Conservation (phyloP, 2,797 vertebrate species). For the Labeo calbasu region DNA sequence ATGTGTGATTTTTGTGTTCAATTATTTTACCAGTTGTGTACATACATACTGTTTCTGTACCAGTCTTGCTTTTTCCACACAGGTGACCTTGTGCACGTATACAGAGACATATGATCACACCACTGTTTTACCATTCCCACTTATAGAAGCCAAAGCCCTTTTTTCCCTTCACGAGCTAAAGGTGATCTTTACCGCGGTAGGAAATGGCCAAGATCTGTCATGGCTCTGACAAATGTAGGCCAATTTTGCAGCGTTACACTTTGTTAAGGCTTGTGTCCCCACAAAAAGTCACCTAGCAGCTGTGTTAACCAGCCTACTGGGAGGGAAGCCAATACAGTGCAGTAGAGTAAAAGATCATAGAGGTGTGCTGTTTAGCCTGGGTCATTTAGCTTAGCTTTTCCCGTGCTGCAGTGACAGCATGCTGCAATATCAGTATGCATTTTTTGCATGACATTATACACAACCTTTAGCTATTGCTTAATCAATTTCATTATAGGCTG, state of each 20-base stretch:
- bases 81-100: constrained; percentile 4
- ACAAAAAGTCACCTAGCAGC: constrained; percentile 50
- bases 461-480: neutral
- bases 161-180: constrained; percentile 19
- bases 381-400: constrained; percentile 24
- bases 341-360: constrained; percentile 3
- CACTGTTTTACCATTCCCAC: constrained; percentile 20
- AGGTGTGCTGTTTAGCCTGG: constrained; percentile 8
- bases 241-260: constrained; percentile 43
- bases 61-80: neutral
- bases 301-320: constrained; percentile 45
- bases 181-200: constrained; percentile 40
- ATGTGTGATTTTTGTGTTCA: no score
- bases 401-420: neutral
- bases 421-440: neutral
- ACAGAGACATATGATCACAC: neutral
- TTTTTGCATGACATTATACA: constrained; percentile 3
- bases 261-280: constrained; percentile 43
- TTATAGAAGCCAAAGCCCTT: constrained; percentile 6
- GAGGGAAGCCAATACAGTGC: neutral
- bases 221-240: constrained; percentile 49
- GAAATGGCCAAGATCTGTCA: constrained; percentile 48
- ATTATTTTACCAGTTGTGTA: no score
- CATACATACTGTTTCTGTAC: neutral
- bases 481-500: neutral